Evolutionary conservation across 2,113 vertebrate genomes (phyloP).

Genomic region (Cinclus mexicanus): DNA sequence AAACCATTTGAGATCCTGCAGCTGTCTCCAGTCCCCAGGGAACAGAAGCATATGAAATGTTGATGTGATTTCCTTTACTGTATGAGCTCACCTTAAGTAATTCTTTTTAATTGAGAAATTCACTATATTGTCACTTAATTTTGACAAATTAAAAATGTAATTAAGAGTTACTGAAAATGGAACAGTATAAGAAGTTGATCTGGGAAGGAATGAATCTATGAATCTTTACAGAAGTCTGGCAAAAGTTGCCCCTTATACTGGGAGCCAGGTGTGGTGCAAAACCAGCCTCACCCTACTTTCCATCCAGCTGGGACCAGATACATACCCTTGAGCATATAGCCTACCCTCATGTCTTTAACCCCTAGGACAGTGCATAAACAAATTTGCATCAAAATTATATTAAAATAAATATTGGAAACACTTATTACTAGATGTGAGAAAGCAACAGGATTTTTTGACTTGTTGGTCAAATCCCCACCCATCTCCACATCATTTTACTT

Average conservation of each 20-base stretch:
- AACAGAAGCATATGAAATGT: not conserved
- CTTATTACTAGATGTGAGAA: not conserved
- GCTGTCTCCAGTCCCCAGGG: not conserved
- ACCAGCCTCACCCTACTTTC: not conserved
- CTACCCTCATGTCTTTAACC: not conserved
- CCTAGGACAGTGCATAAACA: not conserved
- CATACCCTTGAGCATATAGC: not conserved
- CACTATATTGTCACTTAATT: not conserved
- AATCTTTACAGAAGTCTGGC: not conserved
- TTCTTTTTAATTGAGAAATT: not conserved
- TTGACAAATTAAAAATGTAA: not conserved
- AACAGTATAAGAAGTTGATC: not conserved
- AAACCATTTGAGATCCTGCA: not conserved
- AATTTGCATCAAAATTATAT: not conserved
- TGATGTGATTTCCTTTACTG: not conserved
- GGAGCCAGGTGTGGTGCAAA: not conserved
- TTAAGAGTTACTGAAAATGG: not conserved
- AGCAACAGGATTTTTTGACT: not conserved
- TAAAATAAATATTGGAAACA: not conserved
- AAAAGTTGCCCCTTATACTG: not conserved
- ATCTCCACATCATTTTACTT: not conserved
- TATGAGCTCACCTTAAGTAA: not conserved
- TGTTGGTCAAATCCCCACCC: not conserved
- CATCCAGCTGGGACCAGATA: not conserved
- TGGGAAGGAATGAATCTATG: not conserved